phyloP scores from a whole-genome alignment of 2,888 invertebrate genomes.

The Deroplatys truncata region DNA sequence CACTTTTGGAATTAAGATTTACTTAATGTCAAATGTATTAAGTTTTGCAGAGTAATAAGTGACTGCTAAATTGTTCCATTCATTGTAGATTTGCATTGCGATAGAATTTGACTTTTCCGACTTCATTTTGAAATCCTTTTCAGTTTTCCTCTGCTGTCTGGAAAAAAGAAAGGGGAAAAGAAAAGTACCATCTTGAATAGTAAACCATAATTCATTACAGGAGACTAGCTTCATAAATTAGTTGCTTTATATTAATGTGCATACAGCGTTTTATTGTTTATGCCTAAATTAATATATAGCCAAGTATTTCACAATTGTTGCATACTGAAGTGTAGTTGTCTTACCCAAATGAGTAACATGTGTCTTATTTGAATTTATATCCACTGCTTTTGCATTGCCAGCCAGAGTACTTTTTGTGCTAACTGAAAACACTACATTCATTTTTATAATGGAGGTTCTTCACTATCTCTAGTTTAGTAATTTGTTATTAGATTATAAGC shows the following conservation, averaged over 20 bases:
- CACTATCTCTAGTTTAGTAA: background rate
- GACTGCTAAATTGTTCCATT: background rate
- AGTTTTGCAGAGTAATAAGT: background rate
- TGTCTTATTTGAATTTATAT: background rate
- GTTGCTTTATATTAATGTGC: background rate
- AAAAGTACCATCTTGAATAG: too few relatives aligned
- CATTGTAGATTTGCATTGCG: background rate
- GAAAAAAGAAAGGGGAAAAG: too few relatives aligned
- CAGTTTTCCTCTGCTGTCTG: background rate
- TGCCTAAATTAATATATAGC: background rate
- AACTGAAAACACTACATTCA: background rate
- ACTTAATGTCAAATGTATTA: background rate
- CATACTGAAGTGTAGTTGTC: too few relatives aligned
- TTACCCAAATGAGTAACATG: too few relatives aligned
- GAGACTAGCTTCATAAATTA: background rate
- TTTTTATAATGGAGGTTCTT: background rate
- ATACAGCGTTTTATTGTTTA: background rate
- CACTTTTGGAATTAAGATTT: too few relatives aligned
- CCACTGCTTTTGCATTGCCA: background rate
- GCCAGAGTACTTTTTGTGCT: background rate
- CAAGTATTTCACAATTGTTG: too few relatives aligned
- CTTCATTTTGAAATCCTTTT: background rate
- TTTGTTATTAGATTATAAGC: background rate
- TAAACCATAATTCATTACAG: background rate
- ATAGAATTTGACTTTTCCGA: background rate